A percentile compares a stretch with the other conserved stretches of the same genome.
phyloP scores from a whole-genome alignment of 37 sponge, comb jelly and placozoan species.

The Hexactinellida sp. region DNA sequence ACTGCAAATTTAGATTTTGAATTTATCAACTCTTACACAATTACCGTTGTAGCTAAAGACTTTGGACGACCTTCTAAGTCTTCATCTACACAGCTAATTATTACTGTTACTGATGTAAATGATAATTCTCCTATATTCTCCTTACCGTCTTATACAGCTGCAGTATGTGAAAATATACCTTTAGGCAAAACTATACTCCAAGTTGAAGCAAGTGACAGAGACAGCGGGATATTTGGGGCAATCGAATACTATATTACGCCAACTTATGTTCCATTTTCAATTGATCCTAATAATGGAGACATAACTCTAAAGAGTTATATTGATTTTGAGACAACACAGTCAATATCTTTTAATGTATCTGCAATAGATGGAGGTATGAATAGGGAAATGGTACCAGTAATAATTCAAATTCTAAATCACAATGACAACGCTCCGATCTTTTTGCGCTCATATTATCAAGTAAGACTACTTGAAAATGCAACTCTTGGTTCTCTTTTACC shows the following conservation, averaged over 20 bases:
- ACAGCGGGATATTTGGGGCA: background rate
- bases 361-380: background rate
- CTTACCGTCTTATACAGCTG: background rate
- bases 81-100: background rate
- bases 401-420: background rate
- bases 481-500: background rate
- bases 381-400: background rate
- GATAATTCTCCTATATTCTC: background rate
- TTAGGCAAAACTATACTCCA: background rate
- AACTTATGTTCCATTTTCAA: background rate
- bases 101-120: background rate
- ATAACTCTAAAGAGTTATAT: background rate
- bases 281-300: background rate
- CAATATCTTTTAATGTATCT: background rate
- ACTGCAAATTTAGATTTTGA: background rate
- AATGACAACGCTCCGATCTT: background rate
- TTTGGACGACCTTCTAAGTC: background rate
- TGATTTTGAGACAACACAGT: background rate
- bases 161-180: background rate
- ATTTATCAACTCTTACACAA: background rate
- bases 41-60: background rate
- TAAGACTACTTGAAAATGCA: background rate
- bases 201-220: background rate
- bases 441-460: background rate
- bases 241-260: background rate